Conservation (phyloP, 2,888 invertebrate species). For the Parapristionchus giblindavisi region DNA sequence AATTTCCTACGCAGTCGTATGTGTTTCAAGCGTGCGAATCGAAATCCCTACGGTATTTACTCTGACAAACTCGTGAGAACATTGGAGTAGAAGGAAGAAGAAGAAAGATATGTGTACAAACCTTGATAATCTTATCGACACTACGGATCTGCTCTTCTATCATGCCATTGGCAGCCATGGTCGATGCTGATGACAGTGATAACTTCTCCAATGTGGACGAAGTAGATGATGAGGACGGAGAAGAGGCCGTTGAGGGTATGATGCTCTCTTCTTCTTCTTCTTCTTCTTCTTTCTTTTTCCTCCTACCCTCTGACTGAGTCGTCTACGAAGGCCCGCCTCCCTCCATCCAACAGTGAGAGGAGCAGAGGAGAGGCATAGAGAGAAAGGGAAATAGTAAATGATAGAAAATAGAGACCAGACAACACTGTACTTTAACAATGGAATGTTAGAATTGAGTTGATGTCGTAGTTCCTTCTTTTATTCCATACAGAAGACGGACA, state of each 20-base stretch:
- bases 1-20: too few relatives aligned
- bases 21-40: too few relatives aligned
- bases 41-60: too few relatives aligned
- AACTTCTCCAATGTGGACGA: too few relatives aligned
- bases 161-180: slow-evolving; percentile 45
- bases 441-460: neutral
- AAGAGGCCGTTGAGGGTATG: slow-evolving; percentile 15
- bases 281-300: neutral
- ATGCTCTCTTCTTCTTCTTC: slow-evolving; percentile 16
- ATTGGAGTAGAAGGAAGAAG: neutral
- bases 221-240: slow-evolving; percentile 1
- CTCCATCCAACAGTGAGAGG: neutral
- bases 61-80: neutral
- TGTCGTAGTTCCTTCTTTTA: too few relatives aligned
- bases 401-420: neutral
- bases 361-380: neutral
- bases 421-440: too few relatives aligned
- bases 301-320: slow-evolving; percentile 25
- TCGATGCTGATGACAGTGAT: neutral
- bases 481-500: too few relatives aligned
- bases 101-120: slow-evolving; percentile 38
- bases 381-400: neutral
- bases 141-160: slow-evolving; percentile 61
- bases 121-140: slow-evolving; percentile 57
- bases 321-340: slow-evolving; percentile 18